Conservation (phyloP, 2,797 vertebrate species). For the Mallotus villosus region DNA sequence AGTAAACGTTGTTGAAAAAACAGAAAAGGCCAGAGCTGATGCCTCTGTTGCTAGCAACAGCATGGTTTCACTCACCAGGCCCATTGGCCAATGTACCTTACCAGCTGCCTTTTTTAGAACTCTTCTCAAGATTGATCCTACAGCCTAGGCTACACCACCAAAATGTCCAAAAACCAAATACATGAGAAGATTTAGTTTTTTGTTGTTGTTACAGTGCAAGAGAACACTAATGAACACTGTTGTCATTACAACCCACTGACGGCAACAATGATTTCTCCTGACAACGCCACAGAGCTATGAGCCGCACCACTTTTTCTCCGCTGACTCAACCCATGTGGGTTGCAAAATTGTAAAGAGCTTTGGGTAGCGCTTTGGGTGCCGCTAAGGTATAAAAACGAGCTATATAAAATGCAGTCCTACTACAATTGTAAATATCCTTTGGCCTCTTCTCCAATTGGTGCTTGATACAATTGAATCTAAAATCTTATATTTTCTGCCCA, state of each 20-base stretch:
- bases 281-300: neutral
- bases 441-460: no score
- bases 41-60: neutral
- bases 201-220: neutral
- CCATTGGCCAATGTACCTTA: neutral
- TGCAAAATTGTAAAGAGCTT: no score
- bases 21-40: neutral
- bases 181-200: neutral
- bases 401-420: no score
- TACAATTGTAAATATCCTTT: no score
- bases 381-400: no score
- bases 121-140: neutral
- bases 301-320: neutral
- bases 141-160: neutral
- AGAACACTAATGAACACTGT: neutral
- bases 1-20: neutral
- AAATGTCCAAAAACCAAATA: no score
- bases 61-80: neutral
- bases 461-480: no score
- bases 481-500: no score
- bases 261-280: neutral
- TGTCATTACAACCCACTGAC: neutral
- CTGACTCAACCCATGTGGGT: slow-evolving; percentile 2
- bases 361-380: no score
- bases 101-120: neutral